Conservation (phyloP, 2,113 vertebrate species). For the Callionymus lyra region DNA sequence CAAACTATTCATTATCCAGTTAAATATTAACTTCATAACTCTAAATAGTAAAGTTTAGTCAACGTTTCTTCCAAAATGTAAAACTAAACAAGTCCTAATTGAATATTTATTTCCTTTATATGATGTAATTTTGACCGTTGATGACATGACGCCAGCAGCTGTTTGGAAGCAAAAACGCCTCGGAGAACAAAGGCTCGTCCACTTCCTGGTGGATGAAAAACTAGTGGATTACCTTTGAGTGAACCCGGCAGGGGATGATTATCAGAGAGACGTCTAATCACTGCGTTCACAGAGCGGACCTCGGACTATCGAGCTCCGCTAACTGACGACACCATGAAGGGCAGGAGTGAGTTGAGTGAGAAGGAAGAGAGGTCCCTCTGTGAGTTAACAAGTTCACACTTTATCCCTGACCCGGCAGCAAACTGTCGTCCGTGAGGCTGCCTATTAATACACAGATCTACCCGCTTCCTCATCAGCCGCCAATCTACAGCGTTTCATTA, state of each 20-base stretch:
- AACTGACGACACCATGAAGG: conserved; percentile 55
- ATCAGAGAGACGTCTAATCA: conserved; percentile 58
- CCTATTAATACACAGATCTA: conserved; percentile 65
- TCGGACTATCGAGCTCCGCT: conserved; percentile 46
- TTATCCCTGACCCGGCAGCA: conserved; percentile 69
- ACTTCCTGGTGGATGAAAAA: conserved; percentile 40
- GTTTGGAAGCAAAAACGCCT: conserved; percentile 7
- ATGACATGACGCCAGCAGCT: too few species aligned
- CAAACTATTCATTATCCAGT: too few species aligned
- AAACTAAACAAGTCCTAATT: too few species aligned
- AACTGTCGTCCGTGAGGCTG: conserved; percentile 55
- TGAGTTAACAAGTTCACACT: conserved; percentile 73
- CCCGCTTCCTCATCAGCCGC: conserved; percentile 25
- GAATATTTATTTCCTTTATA: too few species aligned
- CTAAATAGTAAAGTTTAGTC: too few species aligned
- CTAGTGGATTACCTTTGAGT: conserved; percentile 59
- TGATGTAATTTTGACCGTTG: too few species aligned
- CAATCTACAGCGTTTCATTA: conserved; percentile 50
- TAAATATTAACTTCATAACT: too few species aligned
- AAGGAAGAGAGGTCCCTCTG: conserved; percentile 50
- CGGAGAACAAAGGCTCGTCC: conserved; percentile 45
- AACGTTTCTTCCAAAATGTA: too few species aligned
- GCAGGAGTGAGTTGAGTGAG: conserved; percentile 32
- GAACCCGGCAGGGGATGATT: conserved; percentile 65
- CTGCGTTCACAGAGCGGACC: conserved; percentile 38